Evolutionary conservation across 2,888 invertebrate genomes (phyloP), one percentile per base, ranked within the genome.

Genomic region (Dusona sp.): DNA sequence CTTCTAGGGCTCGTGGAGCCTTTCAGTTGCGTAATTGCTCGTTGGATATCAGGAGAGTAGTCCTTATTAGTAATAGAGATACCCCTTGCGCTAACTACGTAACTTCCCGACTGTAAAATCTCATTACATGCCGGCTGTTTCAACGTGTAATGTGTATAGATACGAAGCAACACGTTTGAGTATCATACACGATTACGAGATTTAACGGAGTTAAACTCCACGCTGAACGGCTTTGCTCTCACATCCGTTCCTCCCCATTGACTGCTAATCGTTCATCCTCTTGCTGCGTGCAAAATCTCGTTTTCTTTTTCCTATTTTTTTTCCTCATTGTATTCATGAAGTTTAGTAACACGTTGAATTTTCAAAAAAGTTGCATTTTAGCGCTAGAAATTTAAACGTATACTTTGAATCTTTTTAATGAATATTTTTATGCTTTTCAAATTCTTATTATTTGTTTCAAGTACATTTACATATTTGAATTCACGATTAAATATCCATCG

Each of bases 141-240:
- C 45, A 51, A 51, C 54, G 33, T 33, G 3, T 13, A n/a, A 42
- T 61, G 75, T 64, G 33, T 25, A 33, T 64, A 64, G 16, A 61
- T 9, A 45, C 25, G n/a, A 45, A 42, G 61, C 61, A 68, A 64
- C 74, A 68, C 54, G 78, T 83, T 75, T 64, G 61, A 64, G 45
- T 86, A 83, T 64, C 68, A 79, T 64, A 79, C 84, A 83, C 77
- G 72, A 74, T 67, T 86, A 70, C 81, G 85, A 83, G 86, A 86
- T 89, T 90, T 89, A 89, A 89, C 88, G 84, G 89, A 90, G 89
- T 90, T 90, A 51, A 90, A 88, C 88, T 77, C 77, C 79, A 84
- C 79, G 80, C 88, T 88, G 87, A 88, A 88, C 86, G 80, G 87
- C 82, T 79, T 67, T 82, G 68, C 75, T 65, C 77, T 70, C 70